A percentile compares a stretch with the other conserved stretches of the same genome.
Evolutionary conservation across 1,140 invertebrate species (phyloP).

Genomic region (Bombus balteatus): DNA sequence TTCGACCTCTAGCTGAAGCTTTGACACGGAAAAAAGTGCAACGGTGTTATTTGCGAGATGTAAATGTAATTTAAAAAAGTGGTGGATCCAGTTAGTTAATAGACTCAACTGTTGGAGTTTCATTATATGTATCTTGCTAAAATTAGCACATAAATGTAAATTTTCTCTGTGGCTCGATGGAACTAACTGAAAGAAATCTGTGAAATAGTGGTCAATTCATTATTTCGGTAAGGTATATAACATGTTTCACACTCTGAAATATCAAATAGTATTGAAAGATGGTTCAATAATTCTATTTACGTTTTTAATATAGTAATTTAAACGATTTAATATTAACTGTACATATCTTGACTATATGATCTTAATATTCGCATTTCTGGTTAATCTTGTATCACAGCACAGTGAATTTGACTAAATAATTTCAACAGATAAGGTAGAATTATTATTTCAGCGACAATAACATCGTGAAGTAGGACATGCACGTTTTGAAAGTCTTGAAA

Average conservation of each 20-base stretch:
- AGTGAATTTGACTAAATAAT: background rate
- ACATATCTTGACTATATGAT: background rate
- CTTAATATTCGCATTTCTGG: background rate
- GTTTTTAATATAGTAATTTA: background rate
- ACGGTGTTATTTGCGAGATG: background rate
- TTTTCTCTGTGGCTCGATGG: background rate
- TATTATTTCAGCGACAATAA: background rate
- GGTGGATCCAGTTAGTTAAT: background rate
- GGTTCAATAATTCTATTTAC: background rate
- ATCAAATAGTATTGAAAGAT: background rate
- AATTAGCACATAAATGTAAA: background rate
- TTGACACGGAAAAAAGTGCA: background rate
- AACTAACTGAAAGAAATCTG: background rate
- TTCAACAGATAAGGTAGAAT: background rate
- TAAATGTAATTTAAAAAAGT: background rate
- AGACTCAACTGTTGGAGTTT: background rate
- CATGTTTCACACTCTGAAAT: background rate
- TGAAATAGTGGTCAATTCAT: background rate
- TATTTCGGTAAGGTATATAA: background rate
- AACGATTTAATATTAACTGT: background rate
- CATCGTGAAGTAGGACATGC: conserved; percentile 31
- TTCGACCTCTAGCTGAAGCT: background rate
- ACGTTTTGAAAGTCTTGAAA: conserved; percentile 19
- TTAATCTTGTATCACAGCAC: background rate
- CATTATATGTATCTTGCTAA: background rate